These are phyloP conservation scores for Zaprionus ghesquierei DNA, from an alignment of 1,140 invertebrate genomes.

Conservation along the genomic window DNA sequence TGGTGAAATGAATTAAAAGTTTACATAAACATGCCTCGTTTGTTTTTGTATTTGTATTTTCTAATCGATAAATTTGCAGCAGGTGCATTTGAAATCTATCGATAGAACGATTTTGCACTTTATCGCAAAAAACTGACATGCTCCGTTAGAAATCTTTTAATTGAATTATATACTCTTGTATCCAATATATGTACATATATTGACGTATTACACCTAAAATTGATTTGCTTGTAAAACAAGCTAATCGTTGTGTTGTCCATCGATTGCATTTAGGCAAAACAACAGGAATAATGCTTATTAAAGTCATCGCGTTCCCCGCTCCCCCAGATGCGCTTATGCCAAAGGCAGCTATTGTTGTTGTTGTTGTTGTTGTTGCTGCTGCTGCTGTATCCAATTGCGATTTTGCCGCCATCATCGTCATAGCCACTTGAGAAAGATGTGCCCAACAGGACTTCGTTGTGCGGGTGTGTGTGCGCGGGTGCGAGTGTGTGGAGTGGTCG, in stretches of 20 bases:
- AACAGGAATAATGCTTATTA: slow-evolving; percentile 33
- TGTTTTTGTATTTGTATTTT: neutral
- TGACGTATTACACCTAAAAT: neutral
- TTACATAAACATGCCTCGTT: neutral
- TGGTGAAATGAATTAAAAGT: neutral
- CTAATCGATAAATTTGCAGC: neutral
- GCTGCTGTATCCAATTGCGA: slow-evolving; percentile 34
- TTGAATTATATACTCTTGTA: neutral
- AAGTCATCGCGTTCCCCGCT: slow-evolving; percentile 9
- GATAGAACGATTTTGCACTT: neutral
- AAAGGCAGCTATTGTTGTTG: neutral
- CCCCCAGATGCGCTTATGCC: neutral
- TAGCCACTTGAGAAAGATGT: slow-evolving; percentile 44
- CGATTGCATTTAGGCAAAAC: slow-evolving; percentile 4
- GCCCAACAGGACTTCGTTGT: slow-evolving; percentile 31
- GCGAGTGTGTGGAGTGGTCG: neutral
- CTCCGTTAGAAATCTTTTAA: neutral
- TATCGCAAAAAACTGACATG: neutral
- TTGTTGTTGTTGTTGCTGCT: slow-evolving; percentile 17
- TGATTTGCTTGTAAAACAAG: neutral
- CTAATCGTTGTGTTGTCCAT: neutral
- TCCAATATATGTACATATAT: neutral
- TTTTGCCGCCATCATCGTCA: slow-evolving; percentile 31
- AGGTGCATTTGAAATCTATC: neutral
- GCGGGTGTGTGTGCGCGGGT: neutral